phyloP scores from a whole-genome alignment of 1,140 invertebrate species.

The Helicorthomorpha holstii region DNA sequence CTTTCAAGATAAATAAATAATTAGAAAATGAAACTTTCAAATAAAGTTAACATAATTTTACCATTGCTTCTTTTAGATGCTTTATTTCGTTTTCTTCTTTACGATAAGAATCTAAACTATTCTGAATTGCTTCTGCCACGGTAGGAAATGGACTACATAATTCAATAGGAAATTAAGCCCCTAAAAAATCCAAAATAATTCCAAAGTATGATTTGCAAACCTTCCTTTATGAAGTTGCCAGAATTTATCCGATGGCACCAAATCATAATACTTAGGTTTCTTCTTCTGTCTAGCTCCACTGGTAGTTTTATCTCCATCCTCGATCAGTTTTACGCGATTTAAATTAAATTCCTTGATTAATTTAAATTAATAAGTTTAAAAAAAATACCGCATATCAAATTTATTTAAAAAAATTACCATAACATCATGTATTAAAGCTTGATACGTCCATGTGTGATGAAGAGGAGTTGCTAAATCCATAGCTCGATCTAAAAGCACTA shows the following conservation, averaged over 20 bases:
- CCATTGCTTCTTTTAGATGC: conserved; percentile 79
- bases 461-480: conserved; percentile 93
- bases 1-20: conserved; percentile 14
- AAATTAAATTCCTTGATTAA: conserved; percentile 50
- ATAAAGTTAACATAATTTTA: conserved; percentile 16
- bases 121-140: conserved; percentile 95
- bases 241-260: conserved; percentile 74
- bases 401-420: conserved; percentile 25
- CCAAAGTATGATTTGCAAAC: conserved; percentile 14
- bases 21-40: neutral
- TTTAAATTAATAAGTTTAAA: conserved; percentile 4
- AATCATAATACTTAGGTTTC: conserved; percentile 77
- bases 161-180: conserved; percentile 6
- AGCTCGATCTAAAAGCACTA: conserved; percentile 86
- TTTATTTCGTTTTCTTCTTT: conserved; percentile 93
- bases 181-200: conserved; percentile 6
- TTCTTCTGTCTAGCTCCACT: conserved; percentile 18
- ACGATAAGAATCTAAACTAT: conserved; percentile 87
- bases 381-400: conserved; percentile 2
- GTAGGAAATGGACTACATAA: conserved; percentile 72
- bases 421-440: conserved; percentile 90
- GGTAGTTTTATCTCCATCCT: conserved; percentile 33
- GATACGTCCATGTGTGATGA: conserved; percentile 99
- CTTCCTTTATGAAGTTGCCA: conserved; percentile 81
- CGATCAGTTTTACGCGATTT: conserved; percentile 69